These are phyloP conservation scores for Aphelenchoides besseyi DNA, from an alignment of 1,140 invertebrate genomes.

Conservation along the genomic window DNA sequence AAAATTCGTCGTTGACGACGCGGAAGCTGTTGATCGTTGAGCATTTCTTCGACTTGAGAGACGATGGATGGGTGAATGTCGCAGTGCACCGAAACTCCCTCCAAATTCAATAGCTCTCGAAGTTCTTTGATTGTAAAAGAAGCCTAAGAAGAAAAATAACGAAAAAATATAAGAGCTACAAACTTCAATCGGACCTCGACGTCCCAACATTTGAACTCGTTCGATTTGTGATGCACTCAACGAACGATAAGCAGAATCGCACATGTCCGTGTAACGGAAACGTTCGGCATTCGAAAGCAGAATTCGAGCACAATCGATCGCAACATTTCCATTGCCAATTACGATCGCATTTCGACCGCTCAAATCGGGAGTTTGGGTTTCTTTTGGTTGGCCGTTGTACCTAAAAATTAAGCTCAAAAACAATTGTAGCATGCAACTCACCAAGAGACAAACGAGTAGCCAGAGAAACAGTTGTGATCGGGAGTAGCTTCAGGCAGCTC, in stretches of 20 bases:
- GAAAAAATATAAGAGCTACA: conserved; percentile 18
- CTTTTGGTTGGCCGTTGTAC: conserved; percentile 77
- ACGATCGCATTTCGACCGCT: conserved; percentile 73
- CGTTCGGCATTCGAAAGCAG: conserved; percentile 74
- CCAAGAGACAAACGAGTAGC: conserved; percentile 76
- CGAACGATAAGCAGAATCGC: conserved; percentile 75
- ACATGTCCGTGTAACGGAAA: conserved; percentile 75
- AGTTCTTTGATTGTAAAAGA: conserved; percentile 98
- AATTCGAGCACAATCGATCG: conserved; percentile 91
- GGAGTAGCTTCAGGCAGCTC: conserved; percentile 69
- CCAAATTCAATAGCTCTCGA: conserved; percentile 82
- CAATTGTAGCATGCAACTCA: conserved; percentile 79
- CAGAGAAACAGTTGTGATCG: conserved; percentile 68
- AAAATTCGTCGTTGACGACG: conserved; percentile 29
- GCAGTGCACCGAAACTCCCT: conserved; percentile 65
- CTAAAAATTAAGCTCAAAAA: conserved; percentile 29
- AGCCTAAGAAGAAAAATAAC: conserved; percentile 64
- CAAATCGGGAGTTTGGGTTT: conserved; percentile 61
- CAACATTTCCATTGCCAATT: conserved; percentile 97
- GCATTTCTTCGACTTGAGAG: not conserved
- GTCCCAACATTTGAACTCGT: conserved; percentile 78
- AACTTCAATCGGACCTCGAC: conserved; percentile 82
- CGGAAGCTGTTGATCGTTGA: not conserved
- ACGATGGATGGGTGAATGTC: conserved; percentile 63
- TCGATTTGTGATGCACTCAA: conserved; percentile 76